These are phyloP conservation scores for Oxystoma pomonae DNA, from an alignment of 2,888 invertebrate species.

Conservation along the genomic window DNA sequence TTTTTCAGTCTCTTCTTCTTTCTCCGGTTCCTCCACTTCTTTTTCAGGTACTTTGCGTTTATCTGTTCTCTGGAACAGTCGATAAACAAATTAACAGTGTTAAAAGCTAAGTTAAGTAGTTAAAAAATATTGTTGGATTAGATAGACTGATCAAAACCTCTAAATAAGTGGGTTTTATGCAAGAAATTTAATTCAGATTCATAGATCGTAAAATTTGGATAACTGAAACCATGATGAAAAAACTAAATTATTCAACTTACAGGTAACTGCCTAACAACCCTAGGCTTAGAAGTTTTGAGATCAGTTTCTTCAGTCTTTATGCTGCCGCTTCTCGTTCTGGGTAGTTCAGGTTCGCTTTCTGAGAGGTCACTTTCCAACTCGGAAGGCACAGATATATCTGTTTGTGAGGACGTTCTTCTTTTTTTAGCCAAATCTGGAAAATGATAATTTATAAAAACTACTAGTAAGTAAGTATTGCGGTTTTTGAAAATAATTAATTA, in stretches of 20 bases:
- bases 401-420: constrained; percentile 56
- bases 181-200: no score
- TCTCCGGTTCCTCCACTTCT: constrained; percentile 49
- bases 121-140: no score
- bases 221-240: no score
- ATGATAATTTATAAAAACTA: no score
- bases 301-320: constrained; percentile 41
- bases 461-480: no score
- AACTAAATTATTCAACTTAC: no score
- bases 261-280: not conserved
- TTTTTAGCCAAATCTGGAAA: constrained; percentile 27
- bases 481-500: no score
- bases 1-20: constrained; percentile 41
- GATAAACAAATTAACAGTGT: constrained; percentile 10
- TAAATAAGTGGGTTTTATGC: no score
- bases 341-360: constrained; percentile 33
- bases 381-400: constrained; percentile 55
- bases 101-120: no score
- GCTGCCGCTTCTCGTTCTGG: constrained; percentile 39
- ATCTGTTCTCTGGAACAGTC: constrained; percentile 41
- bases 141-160: no score
- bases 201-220: no score
- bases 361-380: constrained; percentile 51
- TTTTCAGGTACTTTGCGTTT: constrained; percentile 40
- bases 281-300: constrained; percentile 31